These are phyloP conservation scores for Tetrao urogallus DNA, from an alignment of 2,113 vertebrate genomes.

Conservation along the genomic window DNA sequence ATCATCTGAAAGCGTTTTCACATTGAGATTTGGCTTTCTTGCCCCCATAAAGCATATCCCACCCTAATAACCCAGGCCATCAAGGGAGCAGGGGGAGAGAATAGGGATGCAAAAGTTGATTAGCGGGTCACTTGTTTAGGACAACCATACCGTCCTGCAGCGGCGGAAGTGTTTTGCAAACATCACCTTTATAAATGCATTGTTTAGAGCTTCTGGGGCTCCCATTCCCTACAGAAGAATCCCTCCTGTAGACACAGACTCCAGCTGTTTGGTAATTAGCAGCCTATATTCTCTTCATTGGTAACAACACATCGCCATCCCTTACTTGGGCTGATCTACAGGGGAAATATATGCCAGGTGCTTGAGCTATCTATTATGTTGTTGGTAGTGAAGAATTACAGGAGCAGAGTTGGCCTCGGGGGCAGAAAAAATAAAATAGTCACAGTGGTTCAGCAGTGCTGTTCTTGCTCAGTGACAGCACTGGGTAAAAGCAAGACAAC, in stretches of 20 bases:
- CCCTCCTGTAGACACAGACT: not conserved
- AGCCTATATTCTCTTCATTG: not conserved
- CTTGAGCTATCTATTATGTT: accelerated
- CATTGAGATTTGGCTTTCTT: constrained; percentile 29
- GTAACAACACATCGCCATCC: not conserved
- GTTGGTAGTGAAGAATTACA: not conserved
- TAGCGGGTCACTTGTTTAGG: constrained; percentile 2
- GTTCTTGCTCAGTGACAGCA: not conserved
- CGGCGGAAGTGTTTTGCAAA: not conserved
- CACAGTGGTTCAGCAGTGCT: not conserved
- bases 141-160: not conserved
- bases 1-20: constrained; percentile 54
- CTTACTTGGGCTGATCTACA: not conserved
- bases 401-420: not conserved
- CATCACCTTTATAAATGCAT: not conserved
- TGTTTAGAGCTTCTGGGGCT: not conserved
- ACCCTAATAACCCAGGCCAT: not conserved
- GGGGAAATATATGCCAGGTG: not conserved
- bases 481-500: not conserved
- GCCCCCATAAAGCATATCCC: constrained; percentile 9
- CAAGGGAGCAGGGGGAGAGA: not conserved
- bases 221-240: not conserved
- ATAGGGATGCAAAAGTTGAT: not conserved
- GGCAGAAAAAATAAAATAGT: not conserved
- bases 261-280: not conserved